phyloP scores from a whole-genome alignment of 2,888 invertebrate genomes.

The Coenonympha glycerion region DNA sequence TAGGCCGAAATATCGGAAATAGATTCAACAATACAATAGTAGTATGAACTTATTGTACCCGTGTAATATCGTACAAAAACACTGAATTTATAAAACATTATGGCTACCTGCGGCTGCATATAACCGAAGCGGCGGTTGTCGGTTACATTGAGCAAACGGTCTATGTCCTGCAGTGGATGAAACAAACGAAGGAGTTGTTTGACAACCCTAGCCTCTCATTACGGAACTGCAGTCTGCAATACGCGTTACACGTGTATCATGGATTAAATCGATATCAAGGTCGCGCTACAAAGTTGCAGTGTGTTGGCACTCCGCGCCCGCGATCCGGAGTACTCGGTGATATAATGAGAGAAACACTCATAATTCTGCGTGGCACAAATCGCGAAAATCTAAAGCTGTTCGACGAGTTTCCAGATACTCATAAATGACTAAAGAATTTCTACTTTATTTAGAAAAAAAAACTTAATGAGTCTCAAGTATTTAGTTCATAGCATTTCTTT shows the following conservation, averaged over 20 bases:
- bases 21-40: too few relatives aligned
- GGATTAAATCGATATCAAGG: slow-evolving; percentile 18
- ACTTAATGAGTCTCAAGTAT: not conserved
- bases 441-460: not conserved
- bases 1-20: too few relatives aligned
- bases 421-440: not conserved
- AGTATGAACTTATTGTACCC: too few relatives aligned
- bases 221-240: slow-evolving; percentile 6
- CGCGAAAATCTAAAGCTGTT: not conserved
- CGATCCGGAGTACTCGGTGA: not conserved
- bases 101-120: too few relatives aligned
- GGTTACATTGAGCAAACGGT: too few relatives aligned
- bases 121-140: too few relatives aligned
- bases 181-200: too few relatives aligned
- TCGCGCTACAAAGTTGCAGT: slow-evolving; percentile 10
- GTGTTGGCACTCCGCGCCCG: slow-evolving; percentile 3
- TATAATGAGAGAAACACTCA: slow-evolving; percentile 4
- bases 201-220: slow-evolving; percentile 3
- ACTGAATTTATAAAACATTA: too few relatives aligned
- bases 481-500: too few relatives aligned
- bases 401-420: not conserved
- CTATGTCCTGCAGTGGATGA: too few relatives aligned
- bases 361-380: not conserved
- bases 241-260: slow-evolving; percentile 12
- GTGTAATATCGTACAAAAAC: too few relatives aligned